phyloP scores from a whole-genome alignment of 2,888 invertebrate genomes.

The Tipula unca region DNA sequence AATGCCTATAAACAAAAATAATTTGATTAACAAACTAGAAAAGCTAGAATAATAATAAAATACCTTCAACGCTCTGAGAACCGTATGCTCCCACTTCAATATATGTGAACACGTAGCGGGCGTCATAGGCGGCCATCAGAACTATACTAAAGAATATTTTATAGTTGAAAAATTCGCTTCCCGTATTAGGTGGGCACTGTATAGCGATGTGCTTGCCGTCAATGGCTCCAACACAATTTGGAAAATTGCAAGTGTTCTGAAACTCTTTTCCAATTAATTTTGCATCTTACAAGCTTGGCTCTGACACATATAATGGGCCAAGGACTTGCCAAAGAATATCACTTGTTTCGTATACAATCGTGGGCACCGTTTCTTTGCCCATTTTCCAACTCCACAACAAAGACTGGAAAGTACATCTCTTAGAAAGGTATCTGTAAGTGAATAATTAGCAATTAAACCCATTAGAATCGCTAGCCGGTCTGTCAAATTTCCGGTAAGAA shows the following conservation, averaged over 20 bases:
- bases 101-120: no score
- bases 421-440: background rate
- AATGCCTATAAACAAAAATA: background rate
- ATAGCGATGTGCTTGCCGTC: constrained; percentile 32
- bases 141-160: background rate
- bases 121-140: background rate
- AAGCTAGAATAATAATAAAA: background rate
- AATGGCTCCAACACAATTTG: constrained; percentile 29
- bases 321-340: constrained; percentile 23
- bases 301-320: constrained; percentile 19
- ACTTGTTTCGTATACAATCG: constrained; percentile 23
- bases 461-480: no score
- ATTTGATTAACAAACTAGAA: background rate
- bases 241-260: constrained; percentile 26
- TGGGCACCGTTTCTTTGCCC: constrained; percentile 22
- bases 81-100: no score
- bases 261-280: constrained; percentile 21
- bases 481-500: no score
- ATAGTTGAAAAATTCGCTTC: background rate
- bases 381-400: constrained; percentile 22
- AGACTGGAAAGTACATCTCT: background rate
- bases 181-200: constrained; percentile 26
- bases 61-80: background rate
- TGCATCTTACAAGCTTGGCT: constrained; percentile 18
- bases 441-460: no score